Conservation (phyloP, 1,140 invertebrate species). For the Neotoxoptera formosana region DNA sequence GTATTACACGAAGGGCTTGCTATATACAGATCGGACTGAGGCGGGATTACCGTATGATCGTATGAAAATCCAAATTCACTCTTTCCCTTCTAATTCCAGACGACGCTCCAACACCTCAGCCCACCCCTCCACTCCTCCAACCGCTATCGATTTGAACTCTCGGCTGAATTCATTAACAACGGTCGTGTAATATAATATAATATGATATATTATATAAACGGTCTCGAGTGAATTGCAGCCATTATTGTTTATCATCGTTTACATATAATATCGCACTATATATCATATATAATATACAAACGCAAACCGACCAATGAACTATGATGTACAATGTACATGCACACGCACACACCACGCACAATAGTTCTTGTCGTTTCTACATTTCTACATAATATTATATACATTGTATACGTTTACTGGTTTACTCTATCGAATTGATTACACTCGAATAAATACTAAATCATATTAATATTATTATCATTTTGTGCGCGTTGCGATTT, state of each 20-base stretch:
- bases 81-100: neutral
- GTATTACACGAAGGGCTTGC: neutral
- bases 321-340: neutral
- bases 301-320: neutral
- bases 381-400: no score
- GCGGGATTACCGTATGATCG: neutral
- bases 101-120: neutral
- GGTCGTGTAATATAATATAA: neutral
- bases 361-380: neutral
- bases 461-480: neutral
- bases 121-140: neutral
- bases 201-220: neutral
- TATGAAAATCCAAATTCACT: neutral
- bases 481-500: neutral
- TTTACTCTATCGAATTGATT: neutral
- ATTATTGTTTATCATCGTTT: constrained; percentile 14
- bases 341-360: neutral
- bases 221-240: neutral
- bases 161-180: neutral
- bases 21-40: neutral
- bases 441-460: neutral
- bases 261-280: neutral
- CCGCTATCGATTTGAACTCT: neutral
- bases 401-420: neutral
- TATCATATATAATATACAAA: neutral